These are phyloP conservation scores for Synergus umbraculus DNA, from an alignment of 2,888 invertebrate genomes.

Conservation along the genomic window DNA sequence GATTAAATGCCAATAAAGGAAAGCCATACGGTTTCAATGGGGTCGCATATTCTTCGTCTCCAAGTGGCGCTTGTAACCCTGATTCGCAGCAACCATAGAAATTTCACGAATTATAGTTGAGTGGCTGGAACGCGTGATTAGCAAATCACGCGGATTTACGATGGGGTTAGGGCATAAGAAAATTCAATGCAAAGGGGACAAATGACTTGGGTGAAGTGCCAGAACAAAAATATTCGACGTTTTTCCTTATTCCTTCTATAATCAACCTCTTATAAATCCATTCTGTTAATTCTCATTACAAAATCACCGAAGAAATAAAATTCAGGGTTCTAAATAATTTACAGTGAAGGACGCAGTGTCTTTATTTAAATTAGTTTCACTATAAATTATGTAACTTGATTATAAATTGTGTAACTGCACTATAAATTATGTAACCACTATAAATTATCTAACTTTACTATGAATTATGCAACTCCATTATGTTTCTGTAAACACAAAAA, in stretches of 20 bases:
- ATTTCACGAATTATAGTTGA: conserved; percentile 43
- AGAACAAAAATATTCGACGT: conserved; percentile 26
- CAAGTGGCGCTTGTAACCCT: conserved; percentile 46
- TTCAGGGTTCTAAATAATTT: neutral
- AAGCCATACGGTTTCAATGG: conserved; percentile 43
- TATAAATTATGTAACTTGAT: no score
- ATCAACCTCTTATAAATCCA: conserved; percentile 17
- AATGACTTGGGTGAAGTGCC: conserved; percentile 11
- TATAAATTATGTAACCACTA: no score
- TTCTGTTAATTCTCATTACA: neutral
- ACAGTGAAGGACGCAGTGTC: no score
- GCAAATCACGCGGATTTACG: conserved; percentile 47
- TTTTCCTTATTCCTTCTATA: neutral
- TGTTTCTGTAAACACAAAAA: no score
- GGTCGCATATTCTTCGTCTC: conserved; percentile 45
- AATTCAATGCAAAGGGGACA: conserved; percentile 38
- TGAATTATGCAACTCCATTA: no score
- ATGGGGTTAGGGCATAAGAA: conserved; percentile 24
- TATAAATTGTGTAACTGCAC: no score
- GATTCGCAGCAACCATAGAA: conserved; percentile 37
- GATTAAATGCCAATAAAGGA: conserved; percentile 51
- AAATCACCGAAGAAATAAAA: neutral
- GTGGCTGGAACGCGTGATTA: conserved; percentile 44
- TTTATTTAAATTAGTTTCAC: no score
- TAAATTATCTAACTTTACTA: no score